Conservation (phyloP, 2,113 vertebrate species). For the Neogobius melanostomus region DNA sequence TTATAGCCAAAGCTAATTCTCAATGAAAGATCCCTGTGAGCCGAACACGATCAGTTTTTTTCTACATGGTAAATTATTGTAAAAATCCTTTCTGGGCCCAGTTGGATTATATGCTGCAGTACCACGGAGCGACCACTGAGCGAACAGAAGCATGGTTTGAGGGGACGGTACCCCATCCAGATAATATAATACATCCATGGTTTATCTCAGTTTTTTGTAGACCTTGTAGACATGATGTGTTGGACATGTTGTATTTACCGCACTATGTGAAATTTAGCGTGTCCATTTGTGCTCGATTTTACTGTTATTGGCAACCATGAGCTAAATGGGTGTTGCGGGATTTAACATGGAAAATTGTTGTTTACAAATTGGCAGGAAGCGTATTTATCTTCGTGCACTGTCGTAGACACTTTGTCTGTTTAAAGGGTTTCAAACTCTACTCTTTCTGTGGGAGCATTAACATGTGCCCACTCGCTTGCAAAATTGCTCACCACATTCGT, state of each 20-base stretch:
- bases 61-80: too few relatives aligned
- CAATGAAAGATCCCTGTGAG: too few relatives aligned
- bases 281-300: slow-evolving; percentile 22
- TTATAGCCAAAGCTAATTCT: too few relatives aligned
- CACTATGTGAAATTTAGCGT: slow-evolving; percentile 14
- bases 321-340: slow-evolving; percentile 23
- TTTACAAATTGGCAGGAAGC: slow-evolving; percentile 32
- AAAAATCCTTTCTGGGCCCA: too few relatives aligned
- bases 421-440: neutral
- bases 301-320: slow-evolving; percentile 22
- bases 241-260: neutral
- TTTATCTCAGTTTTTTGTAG: too few relatives aligned
- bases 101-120: too few relatives aligned
- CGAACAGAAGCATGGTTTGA: too few relatives aligned
- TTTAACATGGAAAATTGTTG: slow-evolving; percentile 19
- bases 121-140: too few relatives aligned
- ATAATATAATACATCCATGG: too few relatives aligned
- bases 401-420: slow-evolving; percentile 2
- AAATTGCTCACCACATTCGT: neutral
- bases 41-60: too few relatives aligned
- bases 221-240: too few relatives aligned
- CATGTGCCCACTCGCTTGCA: neutral
- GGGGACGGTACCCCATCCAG: too few relatives aligned
- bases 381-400: slow-evolving; percentile 39
- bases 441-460: neutral